Evolutionary conservation across 2,113 vertebrate genomes (phyloP).

Genomic region (Cavia aperea): DNA sequence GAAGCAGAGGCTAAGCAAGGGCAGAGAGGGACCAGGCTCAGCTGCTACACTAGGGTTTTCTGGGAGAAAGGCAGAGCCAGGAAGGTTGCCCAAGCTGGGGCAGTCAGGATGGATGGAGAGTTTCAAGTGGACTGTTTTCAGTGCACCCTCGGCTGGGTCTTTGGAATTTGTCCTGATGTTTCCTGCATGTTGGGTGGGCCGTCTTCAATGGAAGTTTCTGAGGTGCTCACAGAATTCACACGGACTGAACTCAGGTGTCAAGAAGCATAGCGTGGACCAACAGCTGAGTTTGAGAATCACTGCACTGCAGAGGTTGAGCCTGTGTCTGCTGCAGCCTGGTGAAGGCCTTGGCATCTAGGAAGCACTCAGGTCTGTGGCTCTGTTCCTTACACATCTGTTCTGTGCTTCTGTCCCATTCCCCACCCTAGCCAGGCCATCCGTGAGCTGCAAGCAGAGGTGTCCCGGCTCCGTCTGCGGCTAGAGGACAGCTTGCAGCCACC

Average conservation of each 20-base stretch:
- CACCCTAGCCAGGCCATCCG: slow-evolving; percentile 80
- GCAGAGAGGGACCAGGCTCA: background rate
- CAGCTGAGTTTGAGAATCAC: background rate
- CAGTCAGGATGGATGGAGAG: background rate
- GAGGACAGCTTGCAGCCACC: slow-evolving; percentile 75
- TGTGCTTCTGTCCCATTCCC: background rate
- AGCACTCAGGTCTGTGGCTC: fast-evolving
- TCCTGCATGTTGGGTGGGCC: background rate
- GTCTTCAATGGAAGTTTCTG: background rate
- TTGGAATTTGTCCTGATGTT: background rate
- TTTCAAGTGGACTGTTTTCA: background rate
- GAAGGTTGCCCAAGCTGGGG: background rate
- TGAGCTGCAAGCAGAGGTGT: slow-evolving; percentile 81
- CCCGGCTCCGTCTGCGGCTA: slow-evolving; percentile 73
- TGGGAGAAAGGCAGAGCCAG: background rate
- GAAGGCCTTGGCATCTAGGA: fast-evolving
- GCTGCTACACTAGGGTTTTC: background rate
- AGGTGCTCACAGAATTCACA: background rate
- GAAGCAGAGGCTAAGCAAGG: background rate
- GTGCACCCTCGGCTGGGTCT: fast-evolving
- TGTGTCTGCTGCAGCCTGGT: background rate
- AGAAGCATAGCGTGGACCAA: fast-evolving
- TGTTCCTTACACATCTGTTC: fast-evolving
- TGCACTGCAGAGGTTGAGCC: fast-evolving
- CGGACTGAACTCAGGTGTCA: background rate